A percentile compares a stretch with the other conserved stretches of the same genome.
phyloP scores from a whole-genome alignment of 1,140 invertebrate genomes.

The Solen grandis region DNA sequence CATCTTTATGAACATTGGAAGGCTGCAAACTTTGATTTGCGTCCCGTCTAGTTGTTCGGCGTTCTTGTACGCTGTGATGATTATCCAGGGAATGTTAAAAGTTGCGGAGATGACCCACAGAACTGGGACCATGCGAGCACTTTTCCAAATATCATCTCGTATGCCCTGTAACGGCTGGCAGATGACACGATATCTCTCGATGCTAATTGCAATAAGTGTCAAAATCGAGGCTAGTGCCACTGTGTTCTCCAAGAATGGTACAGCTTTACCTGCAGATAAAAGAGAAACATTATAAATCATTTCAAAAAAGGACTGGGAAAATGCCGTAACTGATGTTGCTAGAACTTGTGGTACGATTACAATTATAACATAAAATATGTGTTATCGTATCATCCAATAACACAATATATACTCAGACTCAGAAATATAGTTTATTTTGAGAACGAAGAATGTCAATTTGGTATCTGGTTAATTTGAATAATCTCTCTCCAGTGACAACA shows the following conservation, averaged over 20 bases:
- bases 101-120: conserved; percentile 54
- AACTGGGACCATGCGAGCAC: conserved; percentile 28
- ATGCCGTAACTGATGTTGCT: too few relatives aligned
- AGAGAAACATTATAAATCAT: too few relatives aligned
- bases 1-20: conserved; percentile 23
- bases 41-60: conserved; percentile 49
- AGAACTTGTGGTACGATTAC: too few relatives aligned
- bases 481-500: too few relatives aligned
- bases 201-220: conserved; percentile 93
- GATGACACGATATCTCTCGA: conserved; percentile 97
- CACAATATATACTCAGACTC: too few relatives aligned
- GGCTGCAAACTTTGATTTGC: conserved; percentile 53
- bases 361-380: too few relatives aligned
- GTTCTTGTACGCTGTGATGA: conserved; percentile 51
- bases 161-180: conserved; percentile 89
- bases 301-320: too few relatives aligned
- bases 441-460: too few relatives aligned
- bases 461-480: too few relatives aligned
- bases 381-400: too few relatives aligned
- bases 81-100: conserved; percentile 52
- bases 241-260: conserved; percentile 95
- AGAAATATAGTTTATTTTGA: too few relatives aligned
- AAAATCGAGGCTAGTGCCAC: conserved; percentile 96
- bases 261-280: conserved; percentile 83
- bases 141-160: conserved; percentile 9